Evolutionary conservation across 1,140 invertebrate species (phyloP), one percentile per base, ranked within the genome.

Genomic region (Diorhabda elongata): DNA sequence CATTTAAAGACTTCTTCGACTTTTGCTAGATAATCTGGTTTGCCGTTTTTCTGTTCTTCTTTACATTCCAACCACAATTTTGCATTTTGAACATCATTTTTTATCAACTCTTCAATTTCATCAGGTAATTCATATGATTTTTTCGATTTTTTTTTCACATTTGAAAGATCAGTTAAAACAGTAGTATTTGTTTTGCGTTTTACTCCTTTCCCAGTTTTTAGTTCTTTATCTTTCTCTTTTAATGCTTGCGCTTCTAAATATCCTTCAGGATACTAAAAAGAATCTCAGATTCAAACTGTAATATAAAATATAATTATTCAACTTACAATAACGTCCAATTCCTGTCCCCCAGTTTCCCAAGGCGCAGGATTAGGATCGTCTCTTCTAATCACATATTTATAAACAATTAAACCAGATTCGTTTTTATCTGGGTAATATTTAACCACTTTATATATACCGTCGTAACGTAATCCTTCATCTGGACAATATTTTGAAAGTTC

Each of bases 391-490:
- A 92, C 74, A 78, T 92, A 96, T 59, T 91, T 86, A 93, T 93
- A 96, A 7, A 96, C 90, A 5, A 86, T 82, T 78, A 89, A 94
- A 2, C 92, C 93, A 59, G 91, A 91, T 74, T 91, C 86, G 7
- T 92, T 92, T 69, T 87, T 90, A 76, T 91, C 88, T 3, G 90
- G 90, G 83, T 91, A 95, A 79, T 95, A 96, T 74, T 92, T 94
- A 0, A 93, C 90, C 4, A 95, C 88, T 81, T 92, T 92, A 78
- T 92, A 92, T 57, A 92, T 86, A 3, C 91, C 91, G 82, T 91
- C 89, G 77, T 92, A 92, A 68, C 89, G 88, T 68, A 87, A 85
- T 44, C 93, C 93, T 73, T 91, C 88, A 72, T 88, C 82, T 3
- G 93, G 93, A 6, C 91, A 90, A 81, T 90, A 95, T 78, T 90